Evolutionary conservation across 2,113 vertebrate genomes (phyloP).

Genomic region (Lucifuga dentata): DNA sequence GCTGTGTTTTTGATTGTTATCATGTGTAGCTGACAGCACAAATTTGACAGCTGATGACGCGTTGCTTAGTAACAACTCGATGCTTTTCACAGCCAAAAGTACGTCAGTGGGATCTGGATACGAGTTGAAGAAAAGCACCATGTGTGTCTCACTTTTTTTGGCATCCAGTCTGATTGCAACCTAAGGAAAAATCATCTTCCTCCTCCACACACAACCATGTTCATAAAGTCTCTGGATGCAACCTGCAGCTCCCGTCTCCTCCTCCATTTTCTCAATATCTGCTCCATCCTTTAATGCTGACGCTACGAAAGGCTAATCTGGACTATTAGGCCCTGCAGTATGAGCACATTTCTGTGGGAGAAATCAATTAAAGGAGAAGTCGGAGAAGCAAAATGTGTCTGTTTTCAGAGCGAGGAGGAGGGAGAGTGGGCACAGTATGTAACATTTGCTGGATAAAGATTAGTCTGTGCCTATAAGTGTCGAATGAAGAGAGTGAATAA

Average conservation of each 20-base stretch:
- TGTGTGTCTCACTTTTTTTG: no score
- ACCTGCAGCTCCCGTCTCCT: slow-evolving; percentile 15
- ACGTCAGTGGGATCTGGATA: no score
- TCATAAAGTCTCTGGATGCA: slow-evolving; percentile 1
- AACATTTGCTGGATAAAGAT: no score
- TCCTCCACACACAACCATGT: not conserved
- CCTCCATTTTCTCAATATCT: slow-evolving; percentile 2
- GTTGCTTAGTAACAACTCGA: no score
- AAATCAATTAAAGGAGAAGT: not conserved
- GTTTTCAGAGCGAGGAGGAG: not conserved
- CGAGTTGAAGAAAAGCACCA: no score
- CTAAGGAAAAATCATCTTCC: no score
- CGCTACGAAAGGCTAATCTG: not conserved
- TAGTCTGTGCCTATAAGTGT: slow-evolving; percentile 48
- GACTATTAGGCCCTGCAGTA: slow-evolving; percentile 12
- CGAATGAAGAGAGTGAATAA: slow-evolving; percentile 71
- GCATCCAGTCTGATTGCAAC: no score
- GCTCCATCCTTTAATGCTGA: slow-evolving; percentile 17
- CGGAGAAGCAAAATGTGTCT: not conserved
- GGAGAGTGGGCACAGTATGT: not conserved
- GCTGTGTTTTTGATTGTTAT: no score
- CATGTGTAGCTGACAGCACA: no score
- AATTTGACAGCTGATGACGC: no score
- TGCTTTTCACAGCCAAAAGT: no score
- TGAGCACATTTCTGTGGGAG: slow-evolving; percentile 20